Conservation (phyloP, 64 coral and sea anemone species). For the Catalaphyllia jardinei region DNA sequence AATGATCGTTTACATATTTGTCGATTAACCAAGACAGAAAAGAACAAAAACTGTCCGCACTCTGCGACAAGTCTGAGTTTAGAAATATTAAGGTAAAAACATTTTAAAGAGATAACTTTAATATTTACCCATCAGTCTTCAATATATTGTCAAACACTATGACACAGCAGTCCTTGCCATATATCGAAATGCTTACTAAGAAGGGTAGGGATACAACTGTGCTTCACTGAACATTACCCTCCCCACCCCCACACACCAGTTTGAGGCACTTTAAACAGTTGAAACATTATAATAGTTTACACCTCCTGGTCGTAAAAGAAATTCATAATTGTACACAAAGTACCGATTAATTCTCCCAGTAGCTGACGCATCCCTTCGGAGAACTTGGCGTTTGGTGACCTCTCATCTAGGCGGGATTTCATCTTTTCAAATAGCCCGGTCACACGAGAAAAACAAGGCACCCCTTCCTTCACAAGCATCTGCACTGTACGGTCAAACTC, state of each 20-base stretch:
- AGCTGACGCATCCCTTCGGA: constrained; percentile 79
- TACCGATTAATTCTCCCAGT: constrained; percentile 87
- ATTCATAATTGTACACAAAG: constrained; percentile 77
- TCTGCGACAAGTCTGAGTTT: no score
- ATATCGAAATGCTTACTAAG: no score
- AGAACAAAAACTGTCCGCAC: no score
- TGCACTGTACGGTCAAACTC: constrained; percentile 86
- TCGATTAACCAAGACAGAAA: no score
- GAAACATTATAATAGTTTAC: not conserved
- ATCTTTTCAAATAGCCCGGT: constrained; percentile 60
- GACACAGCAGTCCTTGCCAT: no score
- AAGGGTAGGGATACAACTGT: no score
- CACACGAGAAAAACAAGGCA: constrained; percentile 62
- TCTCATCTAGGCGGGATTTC: constrained; percentile 73
- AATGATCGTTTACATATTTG: no score
- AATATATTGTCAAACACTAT: no score
- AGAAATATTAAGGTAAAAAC: no score
- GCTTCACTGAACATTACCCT: no score
- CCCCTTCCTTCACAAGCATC: constrained; percentile 75
- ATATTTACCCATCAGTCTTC: no score
- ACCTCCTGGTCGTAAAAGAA: constrained; percentile 88
- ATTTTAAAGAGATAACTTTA: no score
- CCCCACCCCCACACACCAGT: not conserved
- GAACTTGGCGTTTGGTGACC: constrained; percentile 83
- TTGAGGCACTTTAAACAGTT: not conserved